A percentile compares a stretch with the other conserved stretches of the same genome.
Conservation (phyloP, 2,113 vertebrate genomes). For the Hippocampus comes region DNA sequence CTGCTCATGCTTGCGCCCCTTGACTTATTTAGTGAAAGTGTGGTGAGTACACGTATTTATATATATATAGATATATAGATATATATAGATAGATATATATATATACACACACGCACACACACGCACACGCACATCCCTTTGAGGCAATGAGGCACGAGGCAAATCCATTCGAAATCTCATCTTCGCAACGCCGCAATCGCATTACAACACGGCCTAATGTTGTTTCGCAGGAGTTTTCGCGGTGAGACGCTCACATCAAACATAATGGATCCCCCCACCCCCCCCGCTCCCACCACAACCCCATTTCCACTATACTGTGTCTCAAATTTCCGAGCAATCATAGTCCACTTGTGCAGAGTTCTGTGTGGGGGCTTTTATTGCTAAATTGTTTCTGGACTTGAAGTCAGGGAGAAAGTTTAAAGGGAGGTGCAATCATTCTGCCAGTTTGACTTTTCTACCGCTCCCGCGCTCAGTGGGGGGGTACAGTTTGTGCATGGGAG, state of each 20-base stretch:
- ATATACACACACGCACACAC: too few relatives aligned
- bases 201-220: constrained; percentile 76
- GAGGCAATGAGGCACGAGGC: too few relatives aligned
- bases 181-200: constrained; percentile 74
- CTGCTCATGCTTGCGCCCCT: constrained; percentile 41
- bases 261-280: constrained; percentile 69
- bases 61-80: not conserved
- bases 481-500: constrained; percentile 8
- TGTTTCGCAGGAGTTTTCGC: constrained; percentile 67
- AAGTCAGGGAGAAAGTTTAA: constrained; percentile 4
- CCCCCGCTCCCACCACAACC: not conserved
- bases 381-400: constrained; percentile 17
- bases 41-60: constrained; percentile 34
- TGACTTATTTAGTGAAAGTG: constrained; percentile 61
- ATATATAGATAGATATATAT: constrained; percentile 8
- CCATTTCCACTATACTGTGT: constrained; percentile 14
- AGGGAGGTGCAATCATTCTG: constrained; percentile 31
- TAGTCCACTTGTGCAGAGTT: not conserved
- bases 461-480: constrained; percentile 36
- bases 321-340: constrained; percentile 35
- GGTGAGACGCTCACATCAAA: constrained; percentile 72
- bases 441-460: constrained; percentile 44
- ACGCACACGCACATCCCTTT: too few relatives aligned
- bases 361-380: not conserved
- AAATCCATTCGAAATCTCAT: constrained; percentile 78